A percentile compares a stretch with the other conserved stretches of the same genome.
phyloP scores from a whole-genome alignment of 2,888 invertebrate genomes.

The Caenorhabditis parvicauda region DNA sequence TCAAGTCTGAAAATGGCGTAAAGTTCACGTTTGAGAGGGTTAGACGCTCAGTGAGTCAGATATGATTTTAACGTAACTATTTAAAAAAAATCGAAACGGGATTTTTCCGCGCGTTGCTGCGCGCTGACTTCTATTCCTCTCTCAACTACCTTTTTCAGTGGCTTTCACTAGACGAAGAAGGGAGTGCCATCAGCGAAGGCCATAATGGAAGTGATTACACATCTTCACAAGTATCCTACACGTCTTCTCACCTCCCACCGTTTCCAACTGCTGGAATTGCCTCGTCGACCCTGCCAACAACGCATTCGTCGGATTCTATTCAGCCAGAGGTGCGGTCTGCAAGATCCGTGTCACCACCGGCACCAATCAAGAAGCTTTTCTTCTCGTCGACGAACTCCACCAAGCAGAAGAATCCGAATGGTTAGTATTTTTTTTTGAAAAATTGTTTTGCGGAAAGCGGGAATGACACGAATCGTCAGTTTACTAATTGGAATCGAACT shows the following conservation, averaged over 20 bases:
- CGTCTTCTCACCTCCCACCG: slow-evolving; percentile 15
- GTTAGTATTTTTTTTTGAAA: background rate
- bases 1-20: too few species aligned
- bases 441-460: background rate
- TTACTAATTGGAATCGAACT: too few species aligned
- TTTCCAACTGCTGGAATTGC: slow-evolving; percentile 35
- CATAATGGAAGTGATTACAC: slow-evolving; percentile 3
- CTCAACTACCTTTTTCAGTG: slow-evolving; percentile 15
- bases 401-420: slow-evolving; percentile 17
- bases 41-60: too few species aligned
- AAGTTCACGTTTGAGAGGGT: too few species aligned
- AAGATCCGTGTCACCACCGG: slow-evolving; percentile 29
- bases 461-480: background rate
- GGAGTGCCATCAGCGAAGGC: slow-evolving; percentile 15
- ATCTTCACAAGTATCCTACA: background rate
- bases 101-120: background rate
- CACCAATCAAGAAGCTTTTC: slow-evolving; percentile 13
- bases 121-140: background rate
- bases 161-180: slow-evolving; percentile 39
- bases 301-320: slow-evolving; percentile 38
- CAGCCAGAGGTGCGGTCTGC: slow-evolving; percentile 24
- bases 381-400: slow-evolving; percentile 24
- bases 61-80: too few species aligned
- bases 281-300: slow-evolving; percentile 29
- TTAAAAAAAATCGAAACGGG: too few species aligned